Base-by-base conservation (phyloP, 2,113 vertebrate species). In the Calyptommatus sinebrachiatus region DNA sequence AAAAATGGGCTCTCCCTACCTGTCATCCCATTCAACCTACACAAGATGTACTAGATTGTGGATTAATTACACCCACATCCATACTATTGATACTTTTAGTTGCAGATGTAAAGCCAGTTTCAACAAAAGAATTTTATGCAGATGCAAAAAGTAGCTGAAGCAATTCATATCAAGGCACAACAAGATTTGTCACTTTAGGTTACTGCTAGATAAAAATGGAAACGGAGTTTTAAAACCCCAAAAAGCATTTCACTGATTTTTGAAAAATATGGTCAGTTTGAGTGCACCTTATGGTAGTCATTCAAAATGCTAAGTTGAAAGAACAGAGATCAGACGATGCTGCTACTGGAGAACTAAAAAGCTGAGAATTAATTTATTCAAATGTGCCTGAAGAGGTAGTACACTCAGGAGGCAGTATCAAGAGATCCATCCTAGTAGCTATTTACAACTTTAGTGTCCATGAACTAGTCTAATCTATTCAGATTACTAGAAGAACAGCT, bases 111-210 rank as follows among this genome's bases (percentile, higher is more conserved):
- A 80, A 70, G 14, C 31, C 65, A 81, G 82, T 83, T 73, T 41
- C 89, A 84, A 65, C 76, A 67, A 84, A 16, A 77, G 45, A 69
- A 45, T 61, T 69, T 87, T 79, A 75, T 76, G 1, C 31, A 45
- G 29, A n/a, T 81, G 83, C 72, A 85, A 10, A 83, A 72, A 7
- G 9, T 31, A 35, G 48, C 63, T n/a, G 61, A 57, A 67, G 48
- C 66, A 86, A 67, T 0, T 24, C 20, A 4, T 1, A 6, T 24
- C 53, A 83, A 86, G 77, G 68, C 74, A 81, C 46, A 77, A 72
- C 8, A 35, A 24, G 24, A 45, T 68, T 48, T 81, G 63, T 68
- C 65, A 5, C 81, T 21, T 2, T 53, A 29, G 73, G 12, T 24
- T 57, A 53, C 66, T 48, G 86, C 2, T 45, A 78, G 41, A 24